These are phyloP conservation scores for Polypedilum pembai DNA, from an alignment of 1,140 invertebrate species.

Conservation along the genomic window DNA sequence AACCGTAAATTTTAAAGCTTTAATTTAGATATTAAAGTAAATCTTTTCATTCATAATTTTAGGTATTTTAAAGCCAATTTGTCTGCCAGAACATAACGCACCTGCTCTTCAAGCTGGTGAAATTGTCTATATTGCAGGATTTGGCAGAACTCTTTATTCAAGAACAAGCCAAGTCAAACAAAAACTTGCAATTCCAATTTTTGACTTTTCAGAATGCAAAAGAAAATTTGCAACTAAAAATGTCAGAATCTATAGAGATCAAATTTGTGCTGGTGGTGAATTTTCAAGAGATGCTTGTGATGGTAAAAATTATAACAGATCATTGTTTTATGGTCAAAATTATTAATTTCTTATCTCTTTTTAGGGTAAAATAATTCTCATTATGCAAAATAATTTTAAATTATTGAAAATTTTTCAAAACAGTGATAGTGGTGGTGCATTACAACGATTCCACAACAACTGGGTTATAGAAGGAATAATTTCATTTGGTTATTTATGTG, in stretches of 20 bases:
- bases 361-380: too few relatives aligned
- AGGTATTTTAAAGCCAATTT: conserved; percentile 51
- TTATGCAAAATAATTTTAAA: too few relatives aligned
- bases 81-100: conserved; percentile 42
- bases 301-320: too few relatives aligned
- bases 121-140: conserved; percentile 56
- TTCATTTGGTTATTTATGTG: conserved; percentile 48
- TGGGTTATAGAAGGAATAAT: conserved; percentile 50
- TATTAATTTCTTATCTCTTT: too few relatives aligned
- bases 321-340: too few relatives aligned
- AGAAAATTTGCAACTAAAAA: conserved; percentile 43
- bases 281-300: conserved; percentile 58
- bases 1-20: conserved; percentile 31
- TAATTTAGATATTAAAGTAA: too few relatives aligned
- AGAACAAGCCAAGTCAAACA: conserved; percentile 49
- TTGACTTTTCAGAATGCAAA: conserved; percentile 44
- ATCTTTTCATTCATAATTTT: background rate
- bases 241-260: conserved; percentile 38
- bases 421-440: conserved; percentile 52
- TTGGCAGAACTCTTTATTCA: conserved; percentile 49
- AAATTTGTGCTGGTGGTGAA: conserved; percentile 58
- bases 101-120: conserved; percentile 33
- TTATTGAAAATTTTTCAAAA: too few relatives aligned
- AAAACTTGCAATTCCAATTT: conserved; percentile 49
- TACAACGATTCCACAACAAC: conserved; percentile 44